phyloP scores from a whole-genome alignment of 2,888 invertebrate species.

The Trypoxylon attenuatum region DNA sequence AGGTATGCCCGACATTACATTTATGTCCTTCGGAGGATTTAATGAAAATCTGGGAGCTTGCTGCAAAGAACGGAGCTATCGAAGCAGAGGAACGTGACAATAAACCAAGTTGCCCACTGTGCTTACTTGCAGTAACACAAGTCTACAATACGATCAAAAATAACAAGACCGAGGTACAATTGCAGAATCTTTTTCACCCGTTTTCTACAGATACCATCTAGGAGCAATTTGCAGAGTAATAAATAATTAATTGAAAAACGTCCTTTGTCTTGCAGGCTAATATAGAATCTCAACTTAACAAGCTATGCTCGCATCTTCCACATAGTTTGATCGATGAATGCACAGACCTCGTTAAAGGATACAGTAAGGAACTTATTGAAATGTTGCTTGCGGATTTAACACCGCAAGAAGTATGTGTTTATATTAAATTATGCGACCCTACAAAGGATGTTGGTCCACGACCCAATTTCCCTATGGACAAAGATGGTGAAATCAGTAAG shows the following conservation, averaged over 20 bases:
- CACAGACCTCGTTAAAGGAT: conserved; percentile 84
- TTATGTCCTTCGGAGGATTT: conserved; percentile 80
- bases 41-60: conserved; percentile 64
- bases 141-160: conserved; percentile 84
- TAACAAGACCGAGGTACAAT: conserved; percentile 84
- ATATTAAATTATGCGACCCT: conserved; percentile 82
- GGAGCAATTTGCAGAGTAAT: too few relatives aligned
- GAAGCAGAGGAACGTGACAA: conserved; percentile 75
- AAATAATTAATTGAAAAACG: not conserved
- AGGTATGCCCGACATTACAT: conserved; percentile 84
- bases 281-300: conserved; percentile 82
- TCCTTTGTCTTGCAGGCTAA: conserved; percentile 76
- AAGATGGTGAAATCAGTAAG: conserved; percentile 76
- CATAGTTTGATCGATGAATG: conserved; percentile 81
- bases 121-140: conserved; percentile 87
- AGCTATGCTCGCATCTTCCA: conserved; percentile 83
- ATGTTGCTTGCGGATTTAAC: conserved; percentile 86
- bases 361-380: conserved; percentile 85
- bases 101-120: conserved; percentile 87
- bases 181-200: too few relatives aligned
- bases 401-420: conserved; percentile 86
- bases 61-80: conserved; percentile 75
- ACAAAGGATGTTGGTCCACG: conserved; percentile 61
- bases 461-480: conserved; percentile 72
- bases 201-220: too few relatives aligned